Evolutionary conservation across 2,888 invertebrate genomes (phyloP).

Genomic region (Gymnosoma rotundatum): DNA sequence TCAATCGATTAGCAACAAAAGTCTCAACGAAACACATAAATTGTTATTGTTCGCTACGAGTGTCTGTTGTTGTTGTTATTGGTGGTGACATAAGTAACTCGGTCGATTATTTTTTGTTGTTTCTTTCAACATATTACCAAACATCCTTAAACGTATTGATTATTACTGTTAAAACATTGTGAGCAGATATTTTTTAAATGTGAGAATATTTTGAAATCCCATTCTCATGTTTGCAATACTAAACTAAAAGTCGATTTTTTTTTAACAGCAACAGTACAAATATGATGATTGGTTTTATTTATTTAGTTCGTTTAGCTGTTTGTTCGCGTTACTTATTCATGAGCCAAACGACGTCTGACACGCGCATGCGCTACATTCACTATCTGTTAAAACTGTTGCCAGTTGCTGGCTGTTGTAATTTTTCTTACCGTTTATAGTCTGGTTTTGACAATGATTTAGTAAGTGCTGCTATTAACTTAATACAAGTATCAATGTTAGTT

Average conservation of each 20-base stretch:
- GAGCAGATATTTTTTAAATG: slow-evolving; percentile 59
- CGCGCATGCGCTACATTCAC: slow-evolving; percentile 66
- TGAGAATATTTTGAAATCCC: slow-evolving; percentile 66
- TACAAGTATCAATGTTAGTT: slow-evolving; percentile 53
- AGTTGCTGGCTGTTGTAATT: slow-evolving; percentile 22
- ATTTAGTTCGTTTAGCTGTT: slow-evolving; percentile 46
- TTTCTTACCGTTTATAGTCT: slow-evolving; percentile 43
- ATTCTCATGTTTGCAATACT: slow-evolving; percentile 67
- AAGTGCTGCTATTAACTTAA: slow-evolving; percentile 65
- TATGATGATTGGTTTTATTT: slow-evolving; percentile 38
- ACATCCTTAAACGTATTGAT: slow-evolving; percentile 66
- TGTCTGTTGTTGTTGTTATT: background rate
- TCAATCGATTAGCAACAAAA: slow-evolving; percentile 66
- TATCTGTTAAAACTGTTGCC: slow-evolving; percentile 33
- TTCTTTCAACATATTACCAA: background rate
- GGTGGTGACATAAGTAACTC: slow-evolving; percentile 24
- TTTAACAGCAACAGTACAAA: slow-evolving; percentile 4
- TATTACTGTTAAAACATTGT: slow-evolving; percentile 55
- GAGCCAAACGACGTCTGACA: slow-evolving; percentile 64
- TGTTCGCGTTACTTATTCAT: slow-evolving; percentile 59
- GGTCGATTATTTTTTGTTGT: slow-evolving; percentile 31
- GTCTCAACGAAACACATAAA: slow-evolving; percentile 20
- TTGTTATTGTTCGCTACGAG: slow-evolving; percentile 38
- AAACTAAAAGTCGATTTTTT: slow-evolving; percentile 65
- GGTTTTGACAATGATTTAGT: slow-evolving; percentile 68